Evolutionary conservation across 2,797 vertebrate genomes (phyloP), one percentile per base, ranked within the genome.

Genomic region (Aulostomus chinensis): DNA sequence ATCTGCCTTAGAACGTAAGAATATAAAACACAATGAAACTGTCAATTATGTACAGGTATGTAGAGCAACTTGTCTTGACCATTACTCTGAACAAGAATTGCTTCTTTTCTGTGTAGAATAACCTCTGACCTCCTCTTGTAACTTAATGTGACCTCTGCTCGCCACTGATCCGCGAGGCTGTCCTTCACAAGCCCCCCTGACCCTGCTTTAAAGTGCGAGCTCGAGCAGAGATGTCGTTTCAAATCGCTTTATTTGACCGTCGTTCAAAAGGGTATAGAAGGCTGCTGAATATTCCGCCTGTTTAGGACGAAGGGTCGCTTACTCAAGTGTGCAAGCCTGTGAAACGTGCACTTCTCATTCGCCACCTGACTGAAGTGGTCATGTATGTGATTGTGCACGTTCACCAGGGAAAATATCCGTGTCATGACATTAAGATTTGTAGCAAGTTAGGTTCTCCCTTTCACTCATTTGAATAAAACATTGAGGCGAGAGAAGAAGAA

Each of bases 401-500:
- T 21, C 20, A 21, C 20, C n/a, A n/a, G n/a, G n/a, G n/a, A n/a
- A n/a, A n/a, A n/a, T n/a, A n/a, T n/a, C n/a, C n/a, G n/a, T n/a
- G n/a, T n/a, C n/a, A n/a, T n/a, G n/a, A n/a, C n/a, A n/a, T n/a
- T n/a, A n/a, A n/a, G n/a, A n/a, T n/a, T n/a, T n/a, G n/a, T n/a
- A n/a, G n/a, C n/a, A n/a, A n/a, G n/a, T n/a, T n/a, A n/a, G n/a
- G 20, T 6, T 35, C 34, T 22, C 32, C 22, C 26, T 56, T 62
- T 41, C 45, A 30, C 14, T 18, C 38, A 40, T 53, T 77, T 71
- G 68, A 55, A 73, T 78, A 63, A 78, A 68, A 81, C 65, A 83
- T 73, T 55, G 67, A 76, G 53, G 56, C 69, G 81, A 83, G 41
- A 75, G 59, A 76, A 57, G 46, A n/a, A n/a, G n/a, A n/a, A n/a